phyloP scores from a whole-genome alignment of 2,113 vertebrate genomes.

The Sander vitreus region DNA sequence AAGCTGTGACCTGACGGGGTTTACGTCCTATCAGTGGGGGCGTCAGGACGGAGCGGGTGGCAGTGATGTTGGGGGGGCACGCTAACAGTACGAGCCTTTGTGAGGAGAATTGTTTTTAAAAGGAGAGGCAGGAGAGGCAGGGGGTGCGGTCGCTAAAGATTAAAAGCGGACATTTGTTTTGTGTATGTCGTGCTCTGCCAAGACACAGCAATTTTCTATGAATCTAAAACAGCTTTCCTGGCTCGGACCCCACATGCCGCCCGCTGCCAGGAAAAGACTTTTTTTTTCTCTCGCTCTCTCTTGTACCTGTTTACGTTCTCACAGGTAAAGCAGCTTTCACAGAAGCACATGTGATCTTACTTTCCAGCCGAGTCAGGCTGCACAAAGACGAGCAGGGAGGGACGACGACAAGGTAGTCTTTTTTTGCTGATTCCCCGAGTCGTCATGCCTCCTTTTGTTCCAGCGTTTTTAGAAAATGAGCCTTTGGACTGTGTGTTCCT shows the following conservation, averaged over 20 bases:
- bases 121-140: constrained; percentile 13
- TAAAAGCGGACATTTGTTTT: constrained; percentile 81
- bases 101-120: constrained; percentile 64
- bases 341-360: constrained; percentile 61
- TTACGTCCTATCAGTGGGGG: too few species aligned
- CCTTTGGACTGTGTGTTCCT: constrained; percentile 41
- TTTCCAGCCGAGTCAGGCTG: constrained; percentile 24
- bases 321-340: constrained; percentile 77
- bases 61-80: not conserved
- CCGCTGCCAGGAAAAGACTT: constrained; percentile 77
- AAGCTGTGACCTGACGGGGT: too few species aligned
- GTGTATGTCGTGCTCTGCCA: constrained; percentile 72
- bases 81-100: constrained; percentile 66
- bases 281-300: constrained; percentile 13
- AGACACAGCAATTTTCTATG: constrained; percentile 78
- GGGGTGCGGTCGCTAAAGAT: constrained; percentile 62
- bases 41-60: not conserved
- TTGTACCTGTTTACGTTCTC: constrained; percentile 75
- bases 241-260: constrained; percentile 45
- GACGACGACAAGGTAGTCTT: constrained; percentile 43
- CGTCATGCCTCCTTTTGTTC: constrained; percentile 39
- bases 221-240: constrained; percentile 84
- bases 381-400: not conserved
- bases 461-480: not conserved
- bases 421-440: not conserved